These are phyloP conservation scores for Caenorhabditis sulstoni DNA, from an alignment of 2,888 invertebrate genomes.

Conservation along the genomic window DNA sequence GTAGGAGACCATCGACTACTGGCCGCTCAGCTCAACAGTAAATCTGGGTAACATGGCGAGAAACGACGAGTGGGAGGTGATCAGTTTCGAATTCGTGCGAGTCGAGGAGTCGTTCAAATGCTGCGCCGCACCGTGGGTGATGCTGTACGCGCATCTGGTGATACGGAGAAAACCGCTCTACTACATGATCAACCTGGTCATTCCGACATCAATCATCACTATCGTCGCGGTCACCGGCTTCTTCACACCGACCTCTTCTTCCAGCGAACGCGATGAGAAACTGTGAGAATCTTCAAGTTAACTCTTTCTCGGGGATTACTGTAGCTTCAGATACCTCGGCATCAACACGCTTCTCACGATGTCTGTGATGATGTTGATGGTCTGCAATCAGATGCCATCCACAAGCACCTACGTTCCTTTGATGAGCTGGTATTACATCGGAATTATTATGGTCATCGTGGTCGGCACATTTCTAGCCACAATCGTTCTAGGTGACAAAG, in stretches of 20 bases:
- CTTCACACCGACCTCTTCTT: constrained; percentile 79
- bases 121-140: constrained; percentile 78
- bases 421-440: constrained; percentile 83
- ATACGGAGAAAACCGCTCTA: constrained; percentile 78
- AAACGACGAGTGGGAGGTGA: constrained; percentile 80
- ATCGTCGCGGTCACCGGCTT: constrained; percentile 79
- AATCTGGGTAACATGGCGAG: constrained; percentile 78
- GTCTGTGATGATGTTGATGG: constrained; percentile 82
- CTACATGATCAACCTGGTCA: constrained; percentile 77
- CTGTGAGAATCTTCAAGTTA: constrained; percentile 58
- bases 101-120: constrained; percentile 76
- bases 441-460: constrained; percentile 83
- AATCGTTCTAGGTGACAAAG: constrained; percentile 79
- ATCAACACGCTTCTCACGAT: constrained; percentile 80
- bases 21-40: constrained; percentile 69
- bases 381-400: constrained; percentile 82
- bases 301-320: no score
- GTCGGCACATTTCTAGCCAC: constrained; percentile 82
- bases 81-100: constrained; percentile 75
- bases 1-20: constrained; percentile 76
- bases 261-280: constrained; percentile 78
- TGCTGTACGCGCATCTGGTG: constrained; percentile 79
- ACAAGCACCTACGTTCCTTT: constrained; percentile 82
- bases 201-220: constrained; percentile 79
- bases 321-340: constrained; percentile 70